phyloP scores from a whole-genome alignment of 2,797 vertebrate species.

The Lemur catta region DNA sequence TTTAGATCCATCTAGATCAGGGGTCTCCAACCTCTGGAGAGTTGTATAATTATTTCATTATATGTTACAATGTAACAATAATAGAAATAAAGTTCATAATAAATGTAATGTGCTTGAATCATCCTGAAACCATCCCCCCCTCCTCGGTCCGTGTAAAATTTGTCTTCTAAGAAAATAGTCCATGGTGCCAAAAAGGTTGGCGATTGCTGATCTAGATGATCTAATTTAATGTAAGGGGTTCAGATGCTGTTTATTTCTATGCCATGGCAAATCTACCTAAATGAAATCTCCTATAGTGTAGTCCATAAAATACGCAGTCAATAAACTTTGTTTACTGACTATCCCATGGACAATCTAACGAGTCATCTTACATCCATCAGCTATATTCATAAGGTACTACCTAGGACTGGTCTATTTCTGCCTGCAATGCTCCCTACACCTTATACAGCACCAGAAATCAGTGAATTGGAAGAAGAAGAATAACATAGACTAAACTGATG shows the following conservation, averaged over 20 bases:
- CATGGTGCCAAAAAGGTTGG: no score
- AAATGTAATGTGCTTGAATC: no score
- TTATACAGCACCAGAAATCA: background rate
- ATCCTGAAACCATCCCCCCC: no score
- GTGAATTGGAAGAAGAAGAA: background rate
- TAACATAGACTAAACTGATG: background rate
- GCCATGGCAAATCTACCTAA: background rate
- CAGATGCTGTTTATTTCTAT: background rate
- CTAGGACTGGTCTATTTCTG: background rate
- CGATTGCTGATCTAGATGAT: background rate
- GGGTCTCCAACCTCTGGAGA: no score
- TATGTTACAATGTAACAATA: no score
- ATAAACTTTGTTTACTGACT: background rate
- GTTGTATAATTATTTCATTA: no score
- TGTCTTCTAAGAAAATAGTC: no score
- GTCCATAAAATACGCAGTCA: background rate
- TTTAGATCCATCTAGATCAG: no score
- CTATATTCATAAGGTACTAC: background rate
- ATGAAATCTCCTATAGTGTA: background rate
- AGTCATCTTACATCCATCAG: background rate
- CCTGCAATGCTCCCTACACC: background rate
- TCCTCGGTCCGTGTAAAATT: no score
- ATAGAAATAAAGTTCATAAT: no score
- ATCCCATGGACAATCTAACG: background rate
- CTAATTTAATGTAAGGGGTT: background rate